phyloP scores from a whole-genome alignment of 2,113 vertebrate genomes.

The Apteryx mantelli region DNA sequence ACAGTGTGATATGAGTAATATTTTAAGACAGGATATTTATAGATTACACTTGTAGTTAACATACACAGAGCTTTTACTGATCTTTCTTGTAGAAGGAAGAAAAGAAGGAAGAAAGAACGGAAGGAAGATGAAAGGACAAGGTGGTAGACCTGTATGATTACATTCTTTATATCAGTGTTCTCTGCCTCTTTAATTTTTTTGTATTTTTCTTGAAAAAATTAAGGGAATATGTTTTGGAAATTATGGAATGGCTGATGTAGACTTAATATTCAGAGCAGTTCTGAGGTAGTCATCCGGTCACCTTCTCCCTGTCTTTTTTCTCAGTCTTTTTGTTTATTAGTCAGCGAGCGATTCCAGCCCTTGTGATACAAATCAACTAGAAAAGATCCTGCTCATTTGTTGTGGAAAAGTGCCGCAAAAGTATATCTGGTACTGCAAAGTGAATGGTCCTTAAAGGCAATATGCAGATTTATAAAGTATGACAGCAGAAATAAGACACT shows the following conservation, averaged over 20 bases:
- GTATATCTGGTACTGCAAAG: not conserved
- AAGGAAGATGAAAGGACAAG: not conserved
- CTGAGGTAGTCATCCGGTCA: not conserved
- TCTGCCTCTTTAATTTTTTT: not conserved
- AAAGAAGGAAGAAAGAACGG: not conserved
- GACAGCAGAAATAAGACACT: slow-evolving; percentile 54
- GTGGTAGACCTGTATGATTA: not conserved
- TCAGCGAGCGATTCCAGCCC: not conserved
- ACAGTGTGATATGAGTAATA: slow-evolving; percentile 71
- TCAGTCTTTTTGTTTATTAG: not conserved
- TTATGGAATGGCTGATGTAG: not conserved
- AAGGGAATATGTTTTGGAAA: not conserved
- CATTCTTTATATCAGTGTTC: not conserved
- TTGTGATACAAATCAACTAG: slow-evolving; percentile 63
- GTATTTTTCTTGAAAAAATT: not conserved
- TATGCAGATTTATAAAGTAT: slow-evolving; percentile 36
- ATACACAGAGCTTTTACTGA: not conserved
- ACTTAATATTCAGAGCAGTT: not conserved
- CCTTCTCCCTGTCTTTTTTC: not conserved
- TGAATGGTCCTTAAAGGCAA: slow-evolving; percentile 54
- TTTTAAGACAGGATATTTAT: slow-evolving; percentile 53
- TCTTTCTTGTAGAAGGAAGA: not conserved
- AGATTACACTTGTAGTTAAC: slow-evolving; percentile 3
- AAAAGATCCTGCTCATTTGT: slow-evolving; percentile 58
- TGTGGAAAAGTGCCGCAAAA: slow-evolving; percentile 43